Percentiles rank a stretch among this genome's conserved stretches.
phyloP scores from a whole-genome alignment of 30 jellyfish, hydroid and myxozoan genomes.

The Mastigias papua region DNA sequence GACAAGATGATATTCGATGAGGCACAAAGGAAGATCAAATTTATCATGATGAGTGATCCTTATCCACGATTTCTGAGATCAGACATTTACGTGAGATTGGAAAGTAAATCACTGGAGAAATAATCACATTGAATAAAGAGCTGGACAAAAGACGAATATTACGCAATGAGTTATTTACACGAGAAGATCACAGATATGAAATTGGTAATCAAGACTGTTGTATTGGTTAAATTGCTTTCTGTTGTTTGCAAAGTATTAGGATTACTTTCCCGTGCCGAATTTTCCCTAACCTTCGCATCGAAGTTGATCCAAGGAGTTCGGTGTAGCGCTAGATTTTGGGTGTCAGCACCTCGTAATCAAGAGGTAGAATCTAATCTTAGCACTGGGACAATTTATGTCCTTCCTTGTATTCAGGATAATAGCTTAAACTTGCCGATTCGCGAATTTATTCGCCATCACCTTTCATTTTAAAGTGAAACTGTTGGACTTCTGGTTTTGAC shows the following conservation, averaged over 20 bases:
- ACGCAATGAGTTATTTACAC: background rate
- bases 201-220: background rate
- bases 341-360: too few species aligned
- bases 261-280: background rate
- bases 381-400: too few species aligned
- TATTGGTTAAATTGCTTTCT: background rate
- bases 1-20: constrained; percentile 67
- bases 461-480: too few species aligned
- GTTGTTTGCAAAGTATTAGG: background rate
- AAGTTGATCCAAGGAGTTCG: too few species aligned
- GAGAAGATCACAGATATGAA: background rate
- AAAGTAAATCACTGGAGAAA: constrained; percentile 28
- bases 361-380: too few species aligned
- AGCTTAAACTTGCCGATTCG: too few species aligned
- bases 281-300: background rate
- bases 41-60: constrained; percentile 90
- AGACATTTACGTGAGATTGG: constrained; percentile 46
- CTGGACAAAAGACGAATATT: background rate
- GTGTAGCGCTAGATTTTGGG: too few species aligned
- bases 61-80: constrained; percentile 85
- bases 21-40: constrained; percentile 84
- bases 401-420: too few species aligned
- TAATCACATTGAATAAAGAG: background rate
- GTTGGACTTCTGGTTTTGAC: too few species aligned
- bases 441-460: too few species aligned